Evolutionary conservation across 1,140 invertebrate genomes (phyloP), one percentile per base, ranked within the genome.

Genomic region (Drosophila subobscura): DNA sequence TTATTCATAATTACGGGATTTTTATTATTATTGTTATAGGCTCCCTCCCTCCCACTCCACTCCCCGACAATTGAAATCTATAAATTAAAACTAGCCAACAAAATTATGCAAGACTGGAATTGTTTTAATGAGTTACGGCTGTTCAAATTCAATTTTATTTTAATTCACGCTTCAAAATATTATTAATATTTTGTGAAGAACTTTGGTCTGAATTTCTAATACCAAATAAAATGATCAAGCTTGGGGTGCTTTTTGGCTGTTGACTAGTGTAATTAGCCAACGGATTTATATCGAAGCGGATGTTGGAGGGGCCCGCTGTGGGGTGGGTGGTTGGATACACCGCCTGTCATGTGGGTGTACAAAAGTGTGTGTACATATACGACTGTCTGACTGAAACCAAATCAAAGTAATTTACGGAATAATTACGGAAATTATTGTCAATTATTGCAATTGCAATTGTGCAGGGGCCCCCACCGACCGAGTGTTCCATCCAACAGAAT

Each of bases 381-480:
- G 14, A 12, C 16, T 40, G n/a, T 12, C 25, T 16, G 12, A 8
- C 27, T 8, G 37, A 20, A 27, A 59, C 42, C 64, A 80, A 85
- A 77, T 77, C 73, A 65, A 86, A 86, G 74, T 75, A 81, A 86
- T 81, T 78, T 85, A 66, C 63, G 50, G 37, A 72, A 75, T 85
- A 85, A 85, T 78, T 77, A 78, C 70, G 51, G 63, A 74, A 81
- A 86, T 86, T 86, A 81, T 86, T 81, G 83, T 88, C 81, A 88
- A 86, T 88, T 81, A 86, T 63, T 86, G 83, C 73, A 88, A 88
- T 81, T 86, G 73, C 73, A 81, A 63, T 67, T 66, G 46, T 41
- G 44, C 44, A 55, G 40, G 57, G 57, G 45, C 49, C 27, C 47
- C 46, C 23, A 27, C 41, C n/a, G 8, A 7, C 33, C 4, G 44